Evolutionary conservation across 2,888 invertebrate species (phyloP), one percentile per base, ranked within the genome.

Genomic region (Ophioninae sp.): DNA sequence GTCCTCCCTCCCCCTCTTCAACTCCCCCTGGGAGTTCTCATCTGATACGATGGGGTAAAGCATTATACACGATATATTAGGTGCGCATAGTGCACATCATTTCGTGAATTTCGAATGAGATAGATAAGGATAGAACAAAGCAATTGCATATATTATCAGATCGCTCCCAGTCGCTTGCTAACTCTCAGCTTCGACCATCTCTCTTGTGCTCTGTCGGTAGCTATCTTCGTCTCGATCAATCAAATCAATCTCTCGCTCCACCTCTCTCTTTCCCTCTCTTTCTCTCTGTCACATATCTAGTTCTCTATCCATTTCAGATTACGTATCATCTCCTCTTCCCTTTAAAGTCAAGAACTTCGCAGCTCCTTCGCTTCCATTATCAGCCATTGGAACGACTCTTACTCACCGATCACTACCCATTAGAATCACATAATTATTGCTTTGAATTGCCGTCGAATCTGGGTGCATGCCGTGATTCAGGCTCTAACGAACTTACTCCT

Each of bases 371-470:
- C 51, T 41, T 65, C 74, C n/a, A 79, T 76, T 76, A 83, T 79
- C 67, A 76, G 39, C 41, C 56, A 41, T 22, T 56, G 59, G 76
- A 76, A 51, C 72, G 63, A 56, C 30, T 59, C 59, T 51, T 67
- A 72, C 72, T 68, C 59, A 59, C 51, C 23, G 73, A 77, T 80
- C 79, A 72, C 69, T 68, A 83, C 76, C 73, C 68, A 80, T 80
- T 63, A 77, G 41, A 65, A 37, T 22, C 72, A 75, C 63, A 76
- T 79, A 67, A 83, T 79, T 83, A 79, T 82, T 78, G 69, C 67
- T 65, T 76, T 61, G 61, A 79, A 83, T 83, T 79, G 63, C 75
- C 51, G 44, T 37, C n/a, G 75, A 23, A 41, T 61, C 61, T 17
- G 8, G 30, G 13, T 41, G 44, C 37, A 37, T 23, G 41, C 20